Evolutionary conservation across 2,888 invertebrate genomes (phyloP).

Genomic region (Polydesmus complanatus): DNA sequence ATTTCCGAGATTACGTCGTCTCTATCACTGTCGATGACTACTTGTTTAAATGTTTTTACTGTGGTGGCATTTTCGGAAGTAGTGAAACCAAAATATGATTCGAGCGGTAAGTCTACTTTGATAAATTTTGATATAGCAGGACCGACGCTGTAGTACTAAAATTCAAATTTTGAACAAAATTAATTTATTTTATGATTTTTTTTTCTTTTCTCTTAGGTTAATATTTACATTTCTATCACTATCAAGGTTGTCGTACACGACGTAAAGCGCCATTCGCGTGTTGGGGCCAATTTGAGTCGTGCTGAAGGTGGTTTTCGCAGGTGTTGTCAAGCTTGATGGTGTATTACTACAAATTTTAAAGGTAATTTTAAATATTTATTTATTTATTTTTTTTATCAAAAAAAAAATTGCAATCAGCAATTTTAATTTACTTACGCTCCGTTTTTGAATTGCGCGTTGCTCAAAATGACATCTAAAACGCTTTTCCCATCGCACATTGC

Average conservation of each 20-base stretch:
- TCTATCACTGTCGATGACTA: not conserved
- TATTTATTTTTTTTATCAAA: no score
- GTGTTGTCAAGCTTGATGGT: not conserved
- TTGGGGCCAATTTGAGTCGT: not conserved
- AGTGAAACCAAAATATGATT: not conserved
- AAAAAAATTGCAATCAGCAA: no score
- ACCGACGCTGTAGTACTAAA: not conserved
- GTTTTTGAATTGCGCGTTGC: slow-evolving; percentile 10
- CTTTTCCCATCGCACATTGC: slow-evolving; percentile 28
- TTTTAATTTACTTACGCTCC: not conserved
- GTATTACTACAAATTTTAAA: not conserved
- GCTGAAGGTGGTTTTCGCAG: not conserved
- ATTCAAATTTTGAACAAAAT: not conserved
- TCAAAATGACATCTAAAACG: slow-evolving; percentile 26
- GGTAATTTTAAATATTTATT: no score
- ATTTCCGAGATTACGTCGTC: not conserved
- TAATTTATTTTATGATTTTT: no score
- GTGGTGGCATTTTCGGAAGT: not conserved
- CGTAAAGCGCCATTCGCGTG: not conserved
- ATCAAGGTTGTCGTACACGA: not conserved
- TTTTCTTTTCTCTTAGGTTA: no score
- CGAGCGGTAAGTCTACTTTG: not conserved
- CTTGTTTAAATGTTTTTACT: not conserved
- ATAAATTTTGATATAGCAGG: not conserved
- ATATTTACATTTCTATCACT: not conserved